Evolutionary conservation across 2,113 vertebrate genomes (phyloP).

Genomic region (Abramis brama): DNA sequence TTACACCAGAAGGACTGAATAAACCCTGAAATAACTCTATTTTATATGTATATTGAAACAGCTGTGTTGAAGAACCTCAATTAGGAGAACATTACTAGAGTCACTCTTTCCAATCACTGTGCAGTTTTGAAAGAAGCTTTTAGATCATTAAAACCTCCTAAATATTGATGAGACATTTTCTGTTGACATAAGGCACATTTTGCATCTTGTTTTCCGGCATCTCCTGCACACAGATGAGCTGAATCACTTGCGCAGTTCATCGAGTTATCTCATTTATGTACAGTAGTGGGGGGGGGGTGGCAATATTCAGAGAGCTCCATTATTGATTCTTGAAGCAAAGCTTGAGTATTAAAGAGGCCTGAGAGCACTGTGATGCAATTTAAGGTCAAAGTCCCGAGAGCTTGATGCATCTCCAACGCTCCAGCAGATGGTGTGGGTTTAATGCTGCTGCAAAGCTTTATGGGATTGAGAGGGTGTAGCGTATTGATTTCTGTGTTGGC

Average conservation of each 20-base stretch:
- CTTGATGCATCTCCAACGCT: constrained; percentile 59
- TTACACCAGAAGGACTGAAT: not conserved
- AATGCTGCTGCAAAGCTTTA: constrained; percentile 66
- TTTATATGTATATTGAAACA: not conserved
- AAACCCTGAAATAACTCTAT: constrained; percentile 5
- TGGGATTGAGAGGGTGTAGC: constrained; percentile 67
- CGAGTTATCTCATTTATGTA: not conserved
- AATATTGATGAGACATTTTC: constrained; percentile 40
- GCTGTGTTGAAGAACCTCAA: not conserved
- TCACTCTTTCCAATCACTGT: constrained; percentile 1
- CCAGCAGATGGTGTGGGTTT: constrained; percentile 43
- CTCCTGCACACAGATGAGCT: constrained; percentile 14
- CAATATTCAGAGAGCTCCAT: constrained; percentile 32
- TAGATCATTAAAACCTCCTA: constrained; percentile 20
- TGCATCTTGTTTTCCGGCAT: constrained; percentile 12
- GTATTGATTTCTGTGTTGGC: constrained; percentile 76
- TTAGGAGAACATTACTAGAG: constrained; percentile 16
- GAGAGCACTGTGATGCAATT: constrained; percentile 60
- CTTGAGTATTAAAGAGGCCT: constrained; percentile 34
- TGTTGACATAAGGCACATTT: not conserved
- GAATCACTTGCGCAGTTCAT: constrained; percentile 21
- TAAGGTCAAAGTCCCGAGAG: constrained; percentile 71
- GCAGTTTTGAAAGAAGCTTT: constrained; percentile 23
- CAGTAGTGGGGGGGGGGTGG: not conserved
- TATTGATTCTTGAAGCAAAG: constrained; percentile 47